Evolutionary conservation across 1,140 invertebrate genomes (phyloP).

Genomic region (Zaprionus davidi): DNA sequence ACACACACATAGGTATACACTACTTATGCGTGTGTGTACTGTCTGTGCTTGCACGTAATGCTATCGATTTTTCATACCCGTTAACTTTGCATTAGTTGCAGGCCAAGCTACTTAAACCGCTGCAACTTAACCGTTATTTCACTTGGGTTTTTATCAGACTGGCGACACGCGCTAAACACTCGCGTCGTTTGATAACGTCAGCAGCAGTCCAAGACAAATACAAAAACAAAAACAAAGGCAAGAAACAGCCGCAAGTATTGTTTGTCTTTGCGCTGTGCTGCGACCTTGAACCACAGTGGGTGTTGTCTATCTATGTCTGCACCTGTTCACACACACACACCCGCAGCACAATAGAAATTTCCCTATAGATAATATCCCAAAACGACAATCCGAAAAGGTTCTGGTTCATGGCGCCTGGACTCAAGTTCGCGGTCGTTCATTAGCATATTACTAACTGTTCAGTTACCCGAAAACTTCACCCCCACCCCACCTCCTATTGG

Average conservation of each 20-base stretch:
- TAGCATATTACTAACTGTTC: constrained; percentile 63
- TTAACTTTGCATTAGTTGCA: constrained; percentile 37
- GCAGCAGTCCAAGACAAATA: constrained; percentile 13
- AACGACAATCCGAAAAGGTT: constrained; percentile 18
- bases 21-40: constrained; percentile 2
- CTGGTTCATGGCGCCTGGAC: constrained; percentile 56
- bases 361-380: constrained; percentile 55
- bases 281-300: constrained; percentile 70
- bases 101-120: constrained; percentile 16
- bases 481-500: background rate
- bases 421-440: constrained; percentile 80
- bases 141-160: constrained; percentile 42
- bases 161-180: constrained; percentile 23
- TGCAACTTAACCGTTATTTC: constrained; percentile 16
- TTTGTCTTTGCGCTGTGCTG: constrained; percentile 33
- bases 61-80: constrained; percentile 65
- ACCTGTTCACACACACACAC: constrained; percentile 60
- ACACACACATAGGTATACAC: constrained; percentile 1
- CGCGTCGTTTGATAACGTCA: constrained; percentile 25
- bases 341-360: constrained; percentile 52
- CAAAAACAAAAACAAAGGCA: constrained; percentile 15
- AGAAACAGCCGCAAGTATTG: constrained; percentile 24
- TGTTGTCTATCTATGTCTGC: constrained; percentile 43
- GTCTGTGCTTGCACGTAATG: constrained; percentile 52
- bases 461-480: constrained; percentile 40